phyloP scores from a whole-genome alignment of 35 echinoderm and acorn worm genomes.

The Apostichopus parvimensis region DNA sequence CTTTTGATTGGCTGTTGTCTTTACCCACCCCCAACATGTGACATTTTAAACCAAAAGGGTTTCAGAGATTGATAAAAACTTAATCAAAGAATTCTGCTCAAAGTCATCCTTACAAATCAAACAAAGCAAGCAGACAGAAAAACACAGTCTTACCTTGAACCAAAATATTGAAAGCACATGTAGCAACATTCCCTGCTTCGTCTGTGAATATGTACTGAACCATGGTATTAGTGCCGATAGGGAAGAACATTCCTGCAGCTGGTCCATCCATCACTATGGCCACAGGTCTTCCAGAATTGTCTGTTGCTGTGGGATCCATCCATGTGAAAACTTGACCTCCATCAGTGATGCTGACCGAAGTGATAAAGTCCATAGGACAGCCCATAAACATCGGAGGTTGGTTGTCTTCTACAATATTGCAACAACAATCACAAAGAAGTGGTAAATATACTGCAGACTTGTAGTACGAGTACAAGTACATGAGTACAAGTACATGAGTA shows the following conservation, averaged over 20 bases:
- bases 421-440: neutral
- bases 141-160: neutral
- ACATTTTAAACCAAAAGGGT: no score
- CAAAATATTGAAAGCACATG: neutral
- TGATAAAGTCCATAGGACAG: conserved; percentile 18
- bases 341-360: neutral
- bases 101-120: no score
- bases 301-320: conserved; percentile 11
- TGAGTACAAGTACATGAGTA: no score
- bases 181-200: conserved; percentile 16
- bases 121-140: no score
- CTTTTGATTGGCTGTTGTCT: no score
- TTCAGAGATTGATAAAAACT: no score
- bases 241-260: conserved; percentile 11
- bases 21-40: no score
- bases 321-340: conserved; percentile 12
- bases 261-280: neutral
- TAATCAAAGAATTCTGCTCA: no score
- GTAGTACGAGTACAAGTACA: no score
- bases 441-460: no score
- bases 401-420: conserved; percentile 1
- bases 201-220: conserved; percentile 32
- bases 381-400: conserved; percentile 10
- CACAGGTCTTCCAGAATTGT: conserved; percentile 39
- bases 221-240: neutral